Evolutionary conservation across 2,113 vertebrate genomes (phyloP).

Genomic region (Propithecus coquereli): DNA sequence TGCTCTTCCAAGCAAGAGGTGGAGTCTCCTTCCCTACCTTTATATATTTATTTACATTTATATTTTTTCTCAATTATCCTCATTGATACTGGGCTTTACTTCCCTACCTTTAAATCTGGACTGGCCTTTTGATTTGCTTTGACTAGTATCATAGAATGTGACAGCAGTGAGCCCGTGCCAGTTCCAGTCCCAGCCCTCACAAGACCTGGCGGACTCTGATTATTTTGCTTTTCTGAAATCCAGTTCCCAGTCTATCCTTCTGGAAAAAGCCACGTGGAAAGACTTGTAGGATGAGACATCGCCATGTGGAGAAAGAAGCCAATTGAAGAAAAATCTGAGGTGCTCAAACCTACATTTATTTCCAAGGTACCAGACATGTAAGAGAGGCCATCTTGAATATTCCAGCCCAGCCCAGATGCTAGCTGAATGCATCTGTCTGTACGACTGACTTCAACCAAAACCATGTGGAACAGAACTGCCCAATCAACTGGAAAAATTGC

Average conservation of each 20-base stretch:
- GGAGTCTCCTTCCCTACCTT: neutral
- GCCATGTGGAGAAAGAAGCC: neutral
- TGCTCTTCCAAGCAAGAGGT: neutral
- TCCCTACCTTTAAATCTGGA: neutral
- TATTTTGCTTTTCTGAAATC: neutral
- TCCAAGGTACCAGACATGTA: neutral
- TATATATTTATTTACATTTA: no score
- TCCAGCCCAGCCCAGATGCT: neutral
- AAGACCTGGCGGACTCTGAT: neutral
- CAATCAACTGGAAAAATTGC: neutral
- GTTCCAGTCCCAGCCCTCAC: neutral
- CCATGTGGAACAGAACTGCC: neutral
- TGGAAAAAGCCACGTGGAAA: neutral
- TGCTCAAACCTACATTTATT: neutral
- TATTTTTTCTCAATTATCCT: no score
- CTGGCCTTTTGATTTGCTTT: neutral
- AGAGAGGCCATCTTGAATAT: neutral
- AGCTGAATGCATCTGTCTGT: neutral
- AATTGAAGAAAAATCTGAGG: neutral
- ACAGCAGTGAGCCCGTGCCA: neutral
- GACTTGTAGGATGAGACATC: neutral
- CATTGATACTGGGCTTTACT: no score
- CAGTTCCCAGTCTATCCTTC: neutral
- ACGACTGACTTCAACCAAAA: neutral
- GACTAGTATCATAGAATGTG: neutral